Evolutionary conservation across 2,888 invertebrate species (phyloP).

Genomic region (Parnassius apollo): DNA sequence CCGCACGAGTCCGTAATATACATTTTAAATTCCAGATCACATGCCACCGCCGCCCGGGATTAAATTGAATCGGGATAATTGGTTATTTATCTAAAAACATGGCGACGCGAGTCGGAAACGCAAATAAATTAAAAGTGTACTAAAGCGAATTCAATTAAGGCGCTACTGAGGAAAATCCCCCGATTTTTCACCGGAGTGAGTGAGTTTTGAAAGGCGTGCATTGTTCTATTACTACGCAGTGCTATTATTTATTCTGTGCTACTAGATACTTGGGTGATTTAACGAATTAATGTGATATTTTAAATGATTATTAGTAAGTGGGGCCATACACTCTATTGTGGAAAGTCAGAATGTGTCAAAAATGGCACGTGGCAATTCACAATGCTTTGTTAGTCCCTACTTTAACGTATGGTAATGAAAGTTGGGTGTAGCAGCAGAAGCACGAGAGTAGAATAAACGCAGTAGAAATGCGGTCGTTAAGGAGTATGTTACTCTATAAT

Average conservation of each 20-base stretch:
- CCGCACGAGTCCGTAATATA: slow-evolving; percentile 24
- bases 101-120: slow-evolving; percentile 53
- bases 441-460: too few species aligned
- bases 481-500: too few species aligned
- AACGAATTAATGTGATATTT: not conserved
- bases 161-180: slow-evolving; percentile 55
- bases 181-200: slow-evolving; percentile 17
- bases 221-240: slow-evolving; percentile 1
- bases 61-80: slow-evolving; percentile 69
- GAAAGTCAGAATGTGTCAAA: too few species aligned
- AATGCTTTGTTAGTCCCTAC: too few species aligned
- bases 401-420: too few species aligned
- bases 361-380: too few species aligned
- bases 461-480: too few species aligned
- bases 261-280: slow-evolving; percentile 3
- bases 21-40: slow-evolving; percentile 42
- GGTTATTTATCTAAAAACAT: slow-evolving; percentile 71
- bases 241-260: slow-evolving; percentile 8
- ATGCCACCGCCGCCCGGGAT: slow-evolving; percentile 46
- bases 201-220: slow-evolving; percentile 13
- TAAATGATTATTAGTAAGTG: too few species aligned
- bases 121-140: slow-evolving; percentile 74
- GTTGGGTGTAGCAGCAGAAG: too few species aligned
- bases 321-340: too few species aligned
- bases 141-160: slow-evolving; percentile 73